Percentiles rank a stretch among this genome's conserved stretches.
These are phyloP conservation scores for Ophion ellenae DNA, from an alignment of 2,888 invertebrate species.

Conservation along the genomic window DNA sequence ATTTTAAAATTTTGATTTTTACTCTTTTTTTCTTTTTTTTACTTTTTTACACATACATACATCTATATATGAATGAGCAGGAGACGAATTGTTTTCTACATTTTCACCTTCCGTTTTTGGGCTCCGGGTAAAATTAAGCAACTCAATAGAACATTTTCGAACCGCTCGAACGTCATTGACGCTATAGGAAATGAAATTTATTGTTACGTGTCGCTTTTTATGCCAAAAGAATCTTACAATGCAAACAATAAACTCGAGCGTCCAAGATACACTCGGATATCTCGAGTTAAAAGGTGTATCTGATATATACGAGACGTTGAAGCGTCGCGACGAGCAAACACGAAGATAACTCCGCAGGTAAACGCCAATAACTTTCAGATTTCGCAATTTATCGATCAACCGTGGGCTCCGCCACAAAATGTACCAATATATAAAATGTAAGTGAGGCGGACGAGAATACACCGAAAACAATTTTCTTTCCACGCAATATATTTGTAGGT, in stretches of 20 bases:
- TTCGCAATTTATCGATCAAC: slow-evolving; percentile 3
- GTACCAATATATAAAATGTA: neutral
- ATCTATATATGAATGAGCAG: neutral
- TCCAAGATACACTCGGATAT: no score
- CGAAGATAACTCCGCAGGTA: neutral
- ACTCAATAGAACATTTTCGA: neutral
- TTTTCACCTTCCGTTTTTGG: neutral
- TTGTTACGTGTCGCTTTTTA: no score
- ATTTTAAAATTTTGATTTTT: no score
- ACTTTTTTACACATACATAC: neutral
- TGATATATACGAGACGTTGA: neutral
- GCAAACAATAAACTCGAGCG: no score
- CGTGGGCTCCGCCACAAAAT: neutral
- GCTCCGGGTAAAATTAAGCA: neutral
- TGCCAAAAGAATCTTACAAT: no score
- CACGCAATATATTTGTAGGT: neutral
- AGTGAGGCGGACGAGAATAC: neutral
- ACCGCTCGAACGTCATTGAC: neutral
- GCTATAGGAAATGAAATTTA: neutral
- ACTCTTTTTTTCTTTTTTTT: no score
- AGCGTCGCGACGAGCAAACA: neutral
- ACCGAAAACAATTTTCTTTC: neutral
- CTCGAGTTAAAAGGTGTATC: neutral
- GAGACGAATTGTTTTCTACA: neutral
- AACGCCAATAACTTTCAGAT: slow-evolving; percentile 3